Conservation (phyloP, 2,888 invertebrate species). For the Aquatica leii region DNA sequence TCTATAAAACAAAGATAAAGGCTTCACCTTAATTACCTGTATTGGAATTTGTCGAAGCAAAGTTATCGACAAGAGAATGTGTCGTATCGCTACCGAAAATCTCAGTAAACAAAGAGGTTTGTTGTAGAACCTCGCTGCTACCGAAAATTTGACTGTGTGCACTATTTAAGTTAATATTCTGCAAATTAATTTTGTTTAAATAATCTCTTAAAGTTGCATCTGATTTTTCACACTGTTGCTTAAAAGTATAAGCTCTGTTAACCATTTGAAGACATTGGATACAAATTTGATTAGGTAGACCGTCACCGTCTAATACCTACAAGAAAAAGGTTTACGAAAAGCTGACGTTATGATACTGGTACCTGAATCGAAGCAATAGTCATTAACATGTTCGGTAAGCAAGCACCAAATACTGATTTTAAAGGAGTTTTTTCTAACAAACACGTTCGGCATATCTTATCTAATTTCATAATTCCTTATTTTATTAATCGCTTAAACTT, state of each 20-base stretch:
- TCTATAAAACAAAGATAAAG: background rate
- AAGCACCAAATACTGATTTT: conserved; percentile 57
- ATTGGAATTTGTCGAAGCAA: conserved; percentile 51
- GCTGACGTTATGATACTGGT: conserved; percentile 35
- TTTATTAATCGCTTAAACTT: no score
- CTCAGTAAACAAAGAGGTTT: conserved; percentile 57
- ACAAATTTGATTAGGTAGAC: conserved; percentile 58
- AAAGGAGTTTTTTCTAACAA: conserved; percentile 56
- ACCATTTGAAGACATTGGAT: conserved; percentile 57
- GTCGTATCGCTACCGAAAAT: conserved; percentile 56
- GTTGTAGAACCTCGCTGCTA: conserved; percentile 54
- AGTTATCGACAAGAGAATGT: conserved; percentile 56
- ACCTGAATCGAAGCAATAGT: conserved; percentile 56
- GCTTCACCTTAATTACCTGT: conserved; percentile 44
- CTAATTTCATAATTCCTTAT: conserved; percentile 52
- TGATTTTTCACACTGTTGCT: conserved; percentile 58
- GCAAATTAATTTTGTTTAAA: conserved; percentile 49
- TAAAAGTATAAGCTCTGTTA: conserved; percentile 56
- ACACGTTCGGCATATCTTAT: conserved; percentile 58
- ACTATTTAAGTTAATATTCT: conserved; percentile 43
- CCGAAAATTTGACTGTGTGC: conserved; percentile 49
- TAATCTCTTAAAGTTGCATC: conserved; percentile 56
- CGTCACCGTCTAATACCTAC: conserved; percentile 58
- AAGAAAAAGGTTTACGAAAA: conserved; percentile 7
- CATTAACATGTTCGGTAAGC: conserved; percentile 59